Percentiles rank a stretch among this genome's conserved stretches.
These are phyloP conservation scores for Platichthys flesus DNA, from an alignment of 2,113 vertebrate genomes.

Conservation along the genomic window DNA sequence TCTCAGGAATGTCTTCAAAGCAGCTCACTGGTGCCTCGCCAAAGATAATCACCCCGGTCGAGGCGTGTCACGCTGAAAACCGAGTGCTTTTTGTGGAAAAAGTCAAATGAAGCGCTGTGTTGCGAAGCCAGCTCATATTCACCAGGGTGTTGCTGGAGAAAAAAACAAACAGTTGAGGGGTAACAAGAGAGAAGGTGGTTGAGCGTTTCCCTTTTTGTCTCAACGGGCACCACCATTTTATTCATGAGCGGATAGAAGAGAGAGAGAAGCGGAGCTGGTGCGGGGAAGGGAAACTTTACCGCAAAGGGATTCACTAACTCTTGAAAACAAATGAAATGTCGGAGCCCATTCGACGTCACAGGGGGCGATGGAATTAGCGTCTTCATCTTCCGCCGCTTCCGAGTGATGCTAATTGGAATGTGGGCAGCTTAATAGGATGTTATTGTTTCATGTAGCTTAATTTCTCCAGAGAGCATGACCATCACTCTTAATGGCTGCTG, in stretches of 20 bases:
- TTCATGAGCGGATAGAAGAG: slow-evolving; percentile 37
- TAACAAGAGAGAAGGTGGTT: slow-evolving; percentile 26
- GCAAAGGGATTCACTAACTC: slow-evolving; percentile 49
- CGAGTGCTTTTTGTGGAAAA: neutral
- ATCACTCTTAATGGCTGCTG: slow-evolving; percentile 13
- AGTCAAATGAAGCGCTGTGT: slow-evolving; percentile 3
- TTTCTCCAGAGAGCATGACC: slow-evolving; percentile 34
- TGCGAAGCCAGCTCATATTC: slow-evolving; percentile 15
- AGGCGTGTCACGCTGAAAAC: slow-evolving; percentile 42
- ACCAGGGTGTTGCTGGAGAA: slow-evolving; percentile 35
- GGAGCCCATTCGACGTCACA: neutral
- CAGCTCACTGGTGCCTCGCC: slow-evolving; percentile 62
- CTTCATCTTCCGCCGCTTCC: slow-evolving; percentile 2
- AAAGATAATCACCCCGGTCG: slow-evolving; percentile 61
- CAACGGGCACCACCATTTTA: slow-evolving; percentile 7
- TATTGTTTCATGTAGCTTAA: slow-evolving; percentile 14
- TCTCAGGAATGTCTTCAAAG: slow-evolving; percentile 77
- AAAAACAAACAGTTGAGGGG: neutral
- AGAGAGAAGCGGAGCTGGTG: slow-evolving; percentile 8
- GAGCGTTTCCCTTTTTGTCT: slow-evolving; percentile 19
- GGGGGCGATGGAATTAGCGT: neutral
- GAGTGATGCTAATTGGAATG: slow-evolving; percentile 25
- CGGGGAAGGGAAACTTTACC: slow-evolving; percentile 17
- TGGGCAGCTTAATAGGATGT: slow-evolving; percentile 24
- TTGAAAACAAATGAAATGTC: slow-evolving; percentile 48